Percentiles rank a stretch among this genome's conserved stretches.
These are phyloP conservation scores for Astropecten irregularis DNA, from an alignment of 53 echinoderm and acorn worm genomes.

Conservation along the genomic window DNA sequence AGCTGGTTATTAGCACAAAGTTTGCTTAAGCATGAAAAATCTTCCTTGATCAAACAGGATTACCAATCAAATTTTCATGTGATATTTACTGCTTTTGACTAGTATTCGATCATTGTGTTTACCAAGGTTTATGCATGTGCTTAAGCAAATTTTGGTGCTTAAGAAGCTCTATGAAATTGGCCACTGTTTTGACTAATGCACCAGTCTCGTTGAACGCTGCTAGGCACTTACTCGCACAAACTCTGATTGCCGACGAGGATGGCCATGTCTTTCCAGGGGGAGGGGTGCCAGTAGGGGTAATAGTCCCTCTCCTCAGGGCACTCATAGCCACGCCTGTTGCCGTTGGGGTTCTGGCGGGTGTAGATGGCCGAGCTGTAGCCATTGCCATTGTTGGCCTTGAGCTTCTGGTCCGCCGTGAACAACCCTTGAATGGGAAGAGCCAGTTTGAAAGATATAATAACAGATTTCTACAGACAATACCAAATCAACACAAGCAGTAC, in stretches of 20 bases:
- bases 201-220: not conserved
- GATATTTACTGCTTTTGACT: too few relatives aligned
- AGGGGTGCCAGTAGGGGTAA: conserved; percentile 96
- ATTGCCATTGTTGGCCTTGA: conserved; percentile 74
- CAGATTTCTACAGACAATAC: not conserved
- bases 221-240: conserved; percentile 81
- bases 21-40: too few relatives aligned
- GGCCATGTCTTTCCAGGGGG: conserved; percentile 96
- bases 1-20: too few relatives aligned
- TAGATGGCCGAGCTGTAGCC: conserved; percentile 94
- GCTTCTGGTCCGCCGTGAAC: conserved; percentile 96
- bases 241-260: conserved; percentile 77
- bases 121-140: too few relatives aligned
- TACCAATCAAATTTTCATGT: too few relatives aligned
- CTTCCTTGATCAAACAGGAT: too few relatives aligned
- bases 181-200: too few relatives aligned
- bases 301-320: conserved; percentile 98
- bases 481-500: not conserved
- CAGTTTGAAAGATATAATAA: not conserved
- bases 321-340: conserved; percentile 90
- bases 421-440: conserved; percentile 64
- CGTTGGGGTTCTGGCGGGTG: conserved; percentile 97
- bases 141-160: too few relatives aligned
- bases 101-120: too few relatives aligned
- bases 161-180: too few relatives aligned